Evolutionary conservation across 2,797 vertebrate species (phyloP).

Genomic region (Picus viridis): DNA sequence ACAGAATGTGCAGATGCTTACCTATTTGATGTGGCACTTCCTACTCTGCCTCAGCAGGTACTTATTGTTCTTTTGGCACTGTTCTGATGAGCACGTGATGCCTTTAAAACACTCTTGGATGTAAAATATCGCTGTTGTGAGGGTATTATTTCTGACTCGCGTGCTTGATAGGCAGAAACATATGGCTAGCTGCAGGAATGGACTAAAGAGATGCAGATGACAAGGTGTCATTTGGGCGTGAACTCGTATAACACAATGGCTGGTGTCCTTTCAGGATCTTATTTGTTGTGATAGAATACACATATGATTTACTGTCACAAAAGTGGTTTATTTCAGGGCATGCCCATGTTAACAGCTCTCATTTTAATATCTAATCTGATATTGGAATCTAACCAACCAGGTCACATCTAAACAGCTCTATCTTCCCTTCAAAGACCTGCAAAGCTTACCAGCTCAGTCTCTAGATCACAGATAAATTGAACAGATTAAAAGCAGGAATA

Average conservation of each 20-base stretch:
- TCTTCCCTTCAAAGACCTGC: neutral
- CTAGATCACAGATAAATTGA: neutral
- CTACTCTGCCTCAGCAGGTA: neutral
- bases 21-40: neutral
- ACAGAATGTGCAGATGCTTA: neutral
- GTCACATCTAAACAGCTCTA: neutral
- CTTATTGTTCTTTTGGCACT: conserved; percentile 3
- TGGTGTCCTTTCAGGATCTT: neutral
- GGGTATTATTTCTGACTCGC: neutral
- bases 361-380: neutral
- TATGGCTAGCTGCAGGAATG: neutral
- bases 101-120: neutral
- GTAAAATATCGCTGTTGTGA: neutral
- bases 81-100: neutral
- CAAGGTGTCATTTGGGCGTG: neutral
- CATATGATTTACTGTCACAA: neutral
- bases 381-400: neutral
- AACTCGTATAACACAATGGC: neutral
- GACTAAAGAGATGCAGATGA: neutral
- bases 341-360: neutral
- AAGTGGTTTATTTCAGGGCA: neutral
- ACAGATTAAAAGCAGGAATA: neutral
- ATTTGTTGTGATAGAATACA: neutral
- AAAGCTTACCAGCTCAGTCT: neutral
- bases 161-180: neutral